Evolutionary conservation across 2,888 invertebrate species (phyloP).

Genomic region (Aricia artaxerxes): DNA sequence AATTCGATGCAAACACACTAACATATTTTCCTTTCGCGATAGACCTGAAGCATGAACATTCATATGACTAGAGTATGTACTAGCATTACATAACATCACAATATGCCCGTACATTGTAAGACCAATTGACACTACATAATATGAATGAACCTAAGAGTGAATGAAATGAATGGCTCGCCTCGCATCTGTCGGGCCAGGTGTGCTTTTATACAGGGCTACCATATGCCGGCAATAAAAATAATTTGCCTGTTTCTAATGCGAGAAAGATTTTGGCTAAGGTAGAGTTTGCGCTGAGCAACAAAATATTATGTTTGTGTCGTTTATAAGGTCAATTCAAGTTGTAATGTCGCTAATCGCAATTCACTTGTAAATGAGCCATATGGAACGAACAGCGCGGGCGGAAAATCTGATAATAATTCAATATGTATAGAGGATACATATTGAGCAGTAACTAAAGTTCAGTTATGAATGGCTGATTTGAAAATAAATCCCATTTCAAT

Average conservation of each 20-base stretch:
- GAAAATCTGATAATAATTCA: no score
- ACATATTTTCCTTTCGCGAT: no score
- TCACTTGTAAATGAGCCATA: no score
- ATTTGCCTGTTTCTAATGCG: background rate
- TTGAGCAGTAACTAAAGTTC: no score
- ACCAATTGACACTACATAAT: constrained; percentile 11
- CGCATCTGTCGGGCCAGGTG: constrained; percentile 20
- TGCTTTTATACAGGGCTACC: background rate
- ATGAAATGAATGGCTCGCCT: constrained; percentile 9
- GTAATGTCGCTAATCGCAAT: no score
- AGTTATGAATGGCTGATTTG: no score
- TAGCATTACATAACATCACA: background rate
- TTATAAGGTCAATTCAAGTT: no score
- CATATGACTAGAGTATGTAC: background rate
- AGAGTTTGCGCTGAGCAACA: background rate
- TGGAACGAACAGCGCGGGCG: no score
- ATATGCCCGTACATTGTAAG: constrained; percentile 16
- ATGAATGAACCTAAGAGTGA: background rate
- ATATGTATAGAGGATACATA: no score
- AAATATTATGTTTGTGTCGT: no score
- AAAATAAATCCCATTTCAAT: no score
- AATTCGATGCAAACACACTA: background rate
- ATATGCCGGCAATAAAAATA: background rate
- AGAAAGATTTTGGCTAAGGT: background rate
- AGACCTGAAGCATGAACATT: background rate